Percentiles rank a stretch among this genome's conserved stretches.
Evolutionary conservation across 23 tunicate species (phyloP).

Genomic region (Botrylloides violaceus): DNA sequence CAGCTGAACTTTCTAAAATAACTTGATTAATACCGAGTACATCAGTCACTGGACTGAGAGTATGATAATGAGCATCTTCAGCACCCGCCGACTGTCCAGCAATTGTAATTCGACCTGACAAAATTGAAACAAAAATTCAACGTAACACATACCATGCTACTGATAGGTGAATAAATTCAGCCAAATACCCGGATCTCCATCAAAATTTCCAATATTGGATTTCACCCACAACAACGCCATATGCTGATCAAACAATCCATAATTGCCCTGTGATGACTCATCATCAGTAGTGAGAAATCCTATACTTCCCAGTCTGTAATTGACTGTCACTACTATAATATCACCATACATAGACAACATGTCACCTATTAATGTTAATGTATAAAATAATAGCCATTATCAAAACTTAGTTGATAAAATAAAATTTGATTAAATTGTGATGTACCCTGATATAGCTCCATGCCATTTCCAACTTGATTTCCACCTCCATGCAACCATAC

Average conservation of each 20-base stretch:
- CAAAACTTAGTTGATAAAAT: too few relatives aligned
- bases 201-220: conserved; percentile 32
- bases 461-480: conserved; percentile 11
- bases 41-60: conserved; percentile 19
- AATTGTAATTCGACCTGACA: conserved; percentile 21
- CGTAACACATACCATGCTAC: background rate
- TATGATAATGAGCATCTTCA: conserved; percentile 26
- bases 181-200: conserved; percentile 21
- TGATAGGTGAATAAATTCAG: background rate
- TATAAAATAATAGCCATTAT: too few relatives aligned
- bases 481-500: conserved; percentile 39
- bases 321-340: conserved; percentile 39
- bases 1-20: conserved; percentile 18
- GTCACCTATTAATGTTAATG: conserved; percentile 12
- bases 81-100: conserved; percentile 32
- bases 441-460: conserved; percentile 17
- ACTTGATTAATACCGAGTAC: conserved; percentile 21
- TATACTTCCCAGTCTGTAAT: conserved; percentile 39
- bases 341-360: conserved; percentile 8
- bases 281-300: conserved; percentile 40
- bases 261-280: conserved; percentile 22
- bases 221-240: conserved; percentile 42
- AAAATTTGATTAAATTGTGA: background rate
- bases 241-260: conserved; percentile 43
- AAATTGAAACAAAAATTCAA: too few relatives aligned